Evolutionary conservation across 2,797 vertebrate species (phyloP).

Genomic region (Micropoecilia bifurca): DNA sequence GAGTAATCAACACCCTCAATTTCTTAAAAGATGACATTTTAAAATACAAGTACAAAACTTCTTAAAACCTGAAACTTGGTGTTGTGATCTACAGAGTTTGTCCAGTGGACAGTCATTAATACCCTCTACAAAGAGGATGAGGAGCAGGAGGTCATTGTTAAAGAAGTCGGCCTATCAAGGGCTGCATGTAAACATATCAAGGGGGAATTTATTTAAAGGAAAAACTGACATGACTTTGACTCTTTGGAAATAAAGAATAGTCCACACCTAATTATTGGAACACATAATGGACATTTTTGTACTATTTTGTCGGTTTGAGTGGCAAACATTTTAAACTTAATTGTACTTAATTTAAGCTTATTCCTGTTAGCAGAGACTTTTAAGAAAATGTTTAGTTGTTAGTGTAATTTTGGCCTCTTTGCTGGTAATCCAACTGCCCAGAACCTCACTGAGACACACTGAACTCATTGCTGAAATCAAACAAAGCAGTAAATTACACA

Average conservation of each 20-base stretch:
- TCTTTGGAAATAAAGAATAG: background rate
- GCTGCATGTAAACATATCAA: no score
- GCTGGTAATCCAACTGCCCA: background rate
- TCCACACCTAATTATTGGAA: background rate
- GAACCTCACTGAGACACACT: background rate
- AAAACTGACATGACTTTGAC: background rate
- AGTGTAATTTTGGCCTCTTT: background rate
- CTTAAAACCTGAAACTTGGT: background rate
- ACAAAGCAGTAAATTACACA: background rate
- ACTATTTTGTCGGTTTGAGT: background rate
- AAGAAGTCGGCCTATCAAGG: background rate
- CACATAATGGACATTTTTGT: no score
- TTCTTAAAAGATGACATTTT: background rate
- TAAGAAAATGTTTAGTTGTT: background rate
- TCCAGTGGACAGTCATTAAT: background rate
- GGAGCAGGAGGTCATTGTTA: background rate
- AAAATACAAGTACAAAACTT: background rate
- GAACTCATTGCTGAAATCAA: background rate
- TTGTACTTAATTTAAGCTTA: background rate
- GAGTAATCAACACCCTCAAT: background rate
- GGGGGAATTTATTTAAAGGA: background rate
- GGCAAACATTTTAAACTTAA: background rate
- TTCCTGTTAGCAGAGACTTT: background rate
- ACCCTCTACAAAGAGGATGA: background rate
- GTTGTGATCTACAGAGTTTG: background rate